These are phyloP conservation scores for Scaptomyza hsui DNA, from an alignment of 1,140 invertebrate genomes.

Conservation along the genomic window DNA sequence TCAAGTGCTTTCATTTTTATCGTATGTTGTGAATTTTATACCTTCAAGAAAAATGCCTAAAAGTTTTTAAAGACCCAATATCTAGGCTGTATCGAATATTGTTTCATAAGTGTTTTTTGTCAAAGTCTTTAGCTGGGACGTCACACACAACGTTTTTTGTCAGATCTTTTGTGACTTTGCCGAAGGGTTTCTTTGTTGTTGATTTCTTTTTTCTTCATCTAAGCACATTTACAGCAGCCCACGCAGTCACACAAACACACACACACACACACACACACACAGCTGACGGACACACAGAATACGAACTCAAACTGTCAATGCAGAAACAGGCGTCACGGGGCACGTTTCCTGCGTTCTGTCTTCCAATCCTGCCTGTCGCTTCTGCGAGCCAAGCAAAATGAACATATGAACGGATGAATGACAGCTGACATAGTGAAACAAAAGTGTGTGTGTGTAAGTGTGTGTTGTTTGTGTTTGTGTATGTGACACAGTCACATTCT, in stretches of 20 bases:
- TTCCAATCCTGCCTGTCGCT: constrained; percentile 30
- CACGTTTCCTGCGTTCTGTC: constrained; percentile 66
- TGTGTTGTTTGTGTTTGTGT: constrained; percentile 25
- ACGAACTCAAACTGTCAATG: constrained; percentile 60
- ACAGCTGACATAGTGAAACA: constrained; percentile 82
- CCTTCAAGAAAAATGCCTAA: neutral
- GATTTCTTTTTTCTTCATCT: neutral
- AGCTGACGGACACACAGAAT: neutral
- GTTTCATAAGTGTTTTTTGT: neutral
- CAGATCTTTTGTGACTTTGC: neutral
- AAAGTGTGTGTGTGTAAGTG: constrained; percentile 43
- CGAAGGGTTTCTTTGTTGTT: constrained; percentile 3
- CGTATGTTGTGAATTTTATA: no score
- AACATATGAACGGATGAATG: constrained; percentile 78
- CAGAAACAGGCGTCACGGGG: constrained; percentile 60
- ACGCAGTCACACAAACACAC: constrained; percentile 19
- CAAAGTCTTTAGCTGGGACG: constrained; percentile 15
- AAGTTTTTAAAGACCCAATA: neutral
- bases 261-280: constrained; percentile 21
- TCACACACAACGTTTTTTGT: constrained; percentile 18
- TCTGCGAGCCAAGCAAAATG: constrained; percentile 52
- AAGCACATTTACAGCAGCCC: constrained; percentile 16
- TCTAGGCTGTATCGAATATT: neutral
- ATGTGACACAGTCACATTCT: constrained; percentile 81
- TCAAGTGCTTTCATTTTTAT: no score